Percentiles rank a stretch among this genome's conserved stretches.
Conservation (phyloP, 2,113 vertebrate genomes). For the Poecilia latipinna region DNA sequence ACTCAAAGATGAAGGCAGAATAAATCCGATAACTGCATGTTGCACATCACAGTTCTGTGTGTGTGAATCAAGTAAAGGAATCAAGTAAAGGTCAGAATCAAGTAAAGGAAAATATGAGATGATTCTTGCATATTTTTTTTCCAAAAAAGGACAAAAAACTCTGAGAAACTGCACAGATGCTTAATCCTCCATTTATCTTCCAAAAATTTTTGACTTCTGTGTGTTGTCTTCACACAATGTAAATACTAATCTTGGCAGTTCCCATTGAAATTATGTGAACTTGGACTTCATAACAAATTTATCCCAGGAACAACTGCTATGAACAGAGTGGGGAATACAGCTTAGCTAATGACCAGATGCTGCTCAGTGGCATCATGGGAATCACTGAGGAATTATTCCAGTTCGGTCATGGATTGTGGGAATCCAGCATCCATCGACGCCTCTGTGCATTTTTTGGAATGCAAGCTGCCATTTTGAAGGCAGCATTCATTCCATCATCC, state of each 20-base stretch:
- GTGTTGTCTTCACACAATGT: neutral
- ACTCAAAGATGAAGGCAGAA: neutral
- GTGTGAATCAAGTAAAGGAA: no score
- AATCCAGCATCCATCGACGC: neutral
- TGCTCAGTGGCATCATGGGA: conserved; percentile 11
- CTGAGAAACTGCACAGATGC: neutral
- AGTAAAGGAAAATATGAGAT: neutral
- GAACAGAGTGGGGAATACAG: neutral
- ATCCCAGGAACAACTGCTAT: neutral
- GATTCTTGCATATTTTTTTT: neutral
- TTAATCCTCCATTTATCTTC: neutral
- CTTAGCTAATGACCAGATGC: neutral
- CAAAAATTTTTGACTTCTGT: neutral
- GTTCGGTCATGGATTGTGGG: neutral
- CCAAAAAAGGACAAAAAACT: neutral
- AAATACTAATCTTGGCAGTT: neutral
- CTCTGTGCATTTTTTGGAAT: conserved; percentile 2
- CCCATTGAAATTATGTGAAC: neutral
- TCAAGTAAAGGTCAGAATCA: no score
- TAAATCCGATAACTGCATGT: neutral
- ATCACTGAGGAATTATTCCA: neutral
- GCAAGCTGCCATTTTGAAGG: conserved; percentile 38
- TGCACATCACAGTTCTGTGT: no score
- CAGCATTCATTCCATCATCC: neutral
- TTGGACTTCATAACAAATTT: neutral